Base-by-base conservation (phyloP, 1,140 invertebrate species). In the Temnothorax nylanderi region DNA sequence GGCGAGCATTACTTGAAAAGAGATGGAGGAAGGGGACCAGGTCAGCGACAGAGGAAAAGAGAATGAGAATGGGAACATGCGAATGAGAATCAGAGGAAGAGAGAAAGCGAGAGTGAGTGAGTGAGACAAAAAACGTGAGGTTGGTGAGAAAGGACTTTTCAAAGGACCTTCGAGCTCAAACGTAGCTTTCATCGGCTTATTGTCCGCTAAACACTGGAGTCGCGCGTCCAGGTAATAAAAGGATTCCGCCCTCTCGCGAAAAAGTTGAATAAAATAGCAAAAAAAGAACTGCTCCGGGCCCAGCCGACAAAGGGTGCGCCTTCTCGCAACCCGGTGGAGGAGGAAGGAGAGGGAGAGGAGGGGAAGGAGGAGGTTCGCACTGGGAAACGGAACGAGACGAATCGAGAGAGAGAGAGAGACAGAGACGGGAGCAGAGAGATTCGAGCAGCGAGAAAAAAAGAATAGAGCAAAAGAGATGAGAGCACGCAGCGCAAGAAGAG, bases 211-310 rank as follows among this genome's bases (percentile, higher is more conserved):
- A 91, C 90, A 91, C 90, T 91, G 88, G 81, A 88, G 88, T 91
- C 88, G 90, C 86, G 88, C 90, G 90, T 54, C 51, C 86, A 88
- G 90, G 90, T 91, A 91, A 91, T 91, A 91, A 91, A 91, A 89
- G 90, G 90, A 91, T 91, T 91, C 85, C 84, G 71, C 72, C 87
- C 60, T 54, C 85, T 80, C 72, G 88, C 77, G 85, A 91, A 91
- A 91, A 91, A 91, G 87, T 91, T 91, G 90, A 91, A 91, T 91
- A 91, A 91, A 91, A 92, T 92, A 92, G 87, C 89, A 90, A 92
- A 91, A 91, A 91, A 60, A 67, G 86, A 60, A 85, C 56, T 78
- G 78, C 44, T 62, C 44, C 65, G 56, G 77, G 58, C 60, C 65
- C 74, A 75, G 77, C 87, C 89, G 90, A 92, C 88, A 91, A 92